phyloP scores from a whole-genome alignment of 2,113 vertebrate species.

The Pomatorhinus ruficollis region DNA sequence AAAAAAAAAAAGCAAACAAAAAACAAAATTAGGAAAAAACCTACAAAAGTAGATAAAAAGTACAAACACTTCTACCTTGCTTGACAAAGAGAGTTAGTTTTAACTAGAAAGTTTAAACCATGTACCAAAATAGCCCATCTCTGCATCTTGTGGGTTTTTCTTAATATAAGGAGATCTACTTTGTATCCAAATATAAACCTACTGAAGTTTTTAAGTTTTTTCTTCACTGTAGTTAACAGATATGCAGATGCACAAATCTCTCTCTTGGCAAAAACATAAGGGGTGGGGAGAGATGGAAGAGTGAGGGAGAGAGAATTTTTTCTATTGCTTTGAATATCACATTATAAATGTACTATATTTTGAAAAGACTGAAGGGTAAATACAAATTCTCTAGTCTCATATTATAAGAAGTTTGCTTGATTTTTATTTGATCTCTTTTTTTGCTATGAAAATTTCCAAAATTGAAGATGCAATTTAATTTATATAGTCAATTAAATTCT shows the following conservation, averaged over 20 bases:
- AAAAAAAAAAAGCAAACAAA: background rate
- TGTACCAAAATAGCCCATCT: background rate
- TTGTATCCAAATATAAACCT: background rate
- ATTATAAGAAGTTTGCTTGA: background rate
- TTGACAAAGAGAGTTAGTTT: background rate
- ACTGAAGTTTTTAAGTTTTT: background rate
- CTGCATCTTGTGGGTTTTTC: background rate
- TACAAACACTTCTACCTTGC: background rate
- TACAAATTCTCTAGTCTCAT: background rate
- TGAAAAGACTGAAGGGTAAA: background rate
- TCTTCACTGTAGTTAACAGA: background rate
- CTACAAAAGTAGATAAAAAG: background rate
- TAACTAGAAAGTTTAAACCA: background rate
- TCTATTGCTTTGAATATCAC: background rate
- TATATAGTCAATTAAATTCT: conserved; percentile 9
- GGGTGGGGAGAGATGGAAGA: accelerated
- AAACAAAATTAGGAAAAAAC: accelerated
- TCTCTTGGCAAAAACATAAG: background rate
- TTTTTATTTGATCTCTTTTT: conserved; percentile 6
- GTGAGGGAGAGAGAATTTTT: background rate
- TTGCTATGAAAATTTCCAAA: conserved; percentile 10
- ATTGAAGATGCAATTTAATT: conserved; percentile 15
- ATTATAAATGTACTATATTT: background rate
- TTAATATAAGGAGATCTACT: background rate
- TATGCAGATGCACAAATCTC: background rate